These are phyloP conservation scores for Lepidurus arcticus DNA, from an alignment of 1,140 invertebrate genomes.

Conservation along the genomic window DNA sequence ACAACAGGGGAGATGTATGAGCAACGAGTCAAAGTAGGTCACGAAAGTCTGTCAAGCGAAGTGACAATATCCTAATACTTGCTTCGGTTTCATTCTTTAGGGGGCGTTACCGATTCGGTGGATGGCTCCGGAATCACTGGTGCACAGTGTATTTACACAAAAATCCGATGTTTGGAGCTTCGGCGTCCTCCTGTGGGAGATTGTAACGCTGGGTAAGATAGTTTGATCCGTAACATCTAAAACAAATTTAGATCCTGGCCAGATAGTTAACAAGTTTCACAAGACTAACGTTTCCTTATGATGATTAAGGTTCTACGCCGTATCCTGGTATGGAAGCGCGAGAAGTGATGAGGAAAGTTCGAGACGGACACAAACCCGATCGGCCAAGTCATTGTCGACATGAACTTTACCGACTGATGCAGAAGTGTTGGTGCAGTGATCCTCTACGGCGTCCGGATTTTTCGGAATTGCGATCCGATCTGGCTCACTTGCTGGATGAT, in stretches of 20 bases:
- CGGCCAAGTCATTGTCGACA: slow-evolving; percentile 66
- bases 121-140: slow-evolving; percentile 80
- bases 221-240: slow-evolving; percentile 19
- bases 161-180: slow-evolving; percentile 82
- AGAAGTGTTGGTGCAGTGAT: slow-evolving; percentile 67
- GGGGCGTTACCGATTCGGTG: slow-evolving; percentile 63
- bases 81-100: slow-evolving; percentile 36
- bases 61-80: background rate
- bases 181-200: slow-evolving; percentile 79
- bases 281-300: background rate
- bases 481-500: slow-evolving; percentile 62
- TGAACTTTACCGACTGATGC: slow-evolving; percentile 67
- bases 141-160: slow-evolving; percentile 67
- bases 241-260: background rate
- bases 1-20: slow-evolving; percentile 41
- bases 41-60: background rate
- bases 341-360: slow-evolving; percentile 67
- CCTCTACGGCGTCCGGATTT: slow-evolving; percentile 66
- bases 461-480: slow-evolving; percentile 58
- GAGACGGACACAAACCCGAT: slow-evolving; percentile 66
- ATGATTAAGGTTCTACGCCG: slow-evolving; percentile 63
- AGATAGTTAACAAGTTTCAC: background rate
- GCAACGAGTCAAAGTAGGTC: slow-evolving; percentile 41
- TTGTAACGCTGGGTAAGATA: slow-evolving; percentile 58
- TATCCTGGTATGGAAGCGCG: slow-evolving; percentile 71